Evolutionary conservation across 2,113 vertebrate species (phyloP).

Genomic region (Leucopsar rothschildi): DNA sequence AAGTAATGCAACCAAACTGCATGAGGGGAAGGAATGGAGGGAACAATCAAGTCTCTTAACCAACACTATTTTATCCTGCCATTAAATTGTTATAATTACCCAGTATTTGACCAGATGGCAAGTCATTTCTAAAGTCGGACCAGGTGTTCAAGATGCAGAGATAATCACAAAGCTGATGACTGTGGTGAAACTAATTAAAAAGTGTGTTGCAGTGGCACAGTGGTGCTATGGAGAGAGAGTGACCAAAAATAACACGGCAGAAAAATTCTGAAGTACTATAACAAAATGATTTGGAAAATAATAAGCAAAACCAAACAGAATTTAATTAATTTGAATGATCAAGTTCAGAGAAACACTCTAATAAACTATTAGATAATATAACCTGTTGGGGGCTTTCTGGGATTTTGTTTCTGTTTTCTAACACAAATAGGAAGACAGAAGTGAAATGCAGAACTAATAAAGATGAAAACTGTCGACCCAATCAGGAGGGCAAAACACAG

Average conservation of each 20-base stretch:
- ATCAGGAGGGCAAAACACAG: conserved; percentile 25
- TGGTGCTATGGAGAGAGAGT: not conserved
- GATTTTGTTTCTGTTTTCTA: not conserved
- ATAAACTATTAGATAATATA: not conserved
- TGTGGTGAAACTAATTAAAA: conserved; percentile 73
- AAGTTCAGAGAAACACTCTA: not conserved
- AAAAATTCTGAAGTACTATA: not conserved
- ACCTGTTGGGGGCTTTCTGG: not conserved
- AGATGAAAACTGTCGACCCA: not conserved
- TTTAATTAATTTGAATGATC: conserved; percentile 36
- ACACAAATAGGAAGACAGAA: not conserved
- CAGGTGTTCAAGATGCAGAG: conserved; percentile 73
- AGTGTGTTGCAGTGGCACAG: conserved; percentile 30
- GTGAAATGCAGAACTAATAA: conserved; percentile 25
- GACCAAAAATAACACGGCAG: conserved; percentile 29
- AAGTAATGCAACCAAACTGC: conserved; percentile 48
- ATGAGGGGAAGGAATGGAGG: conserved; percentile 4
- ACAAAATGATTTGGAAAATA: not conserved
- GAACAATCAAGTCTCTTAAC: conserved; percentile 54
- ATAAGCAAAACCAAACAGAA: conserved; percentile 18
- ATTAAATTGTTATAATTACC: conserved; percentile 74
- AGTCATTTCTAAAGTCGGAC: conserved; percentile 70
- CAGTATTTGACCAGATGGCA: conserved; percentile 74
- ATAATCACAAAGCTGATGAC: conserved; percentile 73
- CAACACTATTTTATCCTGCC: conserved; percentile 59